Evolutionary conservation across 2,797 vertebrate genomes (phyloP).

Genomic region (Enoplosus armatus): DNA sequence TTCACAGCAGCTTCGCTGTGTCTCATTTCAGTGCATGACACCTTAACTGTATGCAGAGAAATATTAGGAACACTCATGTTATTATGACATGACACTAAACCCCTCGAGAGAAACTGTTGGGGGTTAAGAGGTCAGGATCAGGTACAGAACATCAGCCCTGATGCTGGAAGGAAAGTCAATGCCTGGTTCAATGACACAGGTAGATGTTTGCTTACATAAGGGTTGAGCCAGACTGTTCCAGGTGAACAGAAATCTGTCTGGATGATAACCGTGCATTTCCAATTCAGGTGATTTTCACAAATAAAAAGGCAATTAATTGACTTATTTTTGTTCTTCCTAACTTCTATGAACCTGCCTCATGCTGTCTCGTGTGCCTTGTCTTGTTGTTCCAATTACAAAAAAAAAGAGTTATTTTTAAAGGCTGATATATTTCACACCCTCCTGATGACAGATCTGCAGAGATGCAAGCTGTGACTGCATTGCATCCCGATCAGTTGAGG

Average conservation of each 20-base stretch:
- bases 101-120: neutral
- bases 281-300: neutral
- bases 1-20: neutral
- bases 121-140: neutral
- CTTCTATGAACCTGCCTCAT: neutral
- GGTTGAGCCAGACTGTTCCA: neutral
- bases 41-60: neutral
- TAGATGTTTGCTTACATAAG: neutral
- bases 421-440: constrained; percentile 1
- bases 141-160: constrained; percentile 9
- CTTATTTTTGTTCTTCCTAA: constrained; percentile 10
- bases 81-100: neutral
- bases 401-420: neutral
- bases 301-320: neutral
- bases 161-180: neutral
- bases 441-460: constrained; percentile 15
- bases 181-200: neutral
- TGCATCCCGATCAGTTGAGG: neutral
- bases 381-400: neutral
- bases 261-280: neutral
- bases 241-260: neutral
- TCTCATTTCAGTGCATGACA: neutral
- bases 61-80: neutral
- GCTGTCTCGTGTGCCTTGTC: neutral
- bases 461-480: neutral